Percentiles rank a stretch among this genome's conserved stretches.
These are phyloP conservation scores for Thunnus maccoyii DNA, from an alignment of 2,113 vertebrate genomes.

Conservation along the genomic window DNA sequence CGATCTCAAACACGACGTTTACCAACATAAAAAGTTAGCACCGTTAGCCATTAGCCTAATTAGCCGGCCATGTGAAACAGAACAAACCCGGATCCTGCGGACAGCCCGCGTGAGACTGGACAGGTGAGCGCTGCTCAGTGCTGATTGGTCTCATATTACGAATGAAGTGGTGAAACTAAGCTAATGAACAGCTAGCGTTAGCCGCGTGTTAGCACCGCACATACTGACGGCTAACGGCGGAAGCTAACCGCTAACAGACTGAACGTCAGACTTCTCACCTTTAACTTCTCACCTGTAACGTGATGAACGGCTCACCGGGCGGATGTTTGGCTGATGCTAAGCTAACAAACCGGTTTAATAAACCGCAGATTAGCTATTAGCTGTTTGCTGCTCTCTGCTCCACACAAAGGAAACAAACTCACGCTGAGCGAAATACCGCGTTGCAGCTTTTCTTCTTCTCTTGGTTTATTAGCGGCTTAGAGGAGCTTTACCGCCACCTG, in stretches of 20 bases:
- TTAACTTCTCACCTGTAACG: not conserved
- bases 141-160: not conserved
- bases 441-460: not conserved
- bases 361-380: not conserved
- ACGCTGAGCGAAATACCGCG: slow-evolving; percentile 31
- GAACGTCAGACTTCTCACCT: slow-evolving; percentile 30
- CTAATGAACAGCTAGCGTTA: not conserved
- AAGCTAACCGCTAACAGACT: not conserved
- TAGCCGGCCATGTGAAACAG: too few species aligned
- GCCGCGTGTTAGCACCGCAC: slow-evolving; percentile 31
- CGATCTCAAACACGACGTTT: too few species aligned
- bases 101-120: not conserved
- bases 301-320: too few species aligned
- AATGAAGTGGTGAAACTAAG: not conserved
- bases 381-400: not conserved
- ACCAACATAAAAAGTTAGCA: too few species aligned
- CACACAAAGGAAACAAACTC: slow-evolving; percentile 43
- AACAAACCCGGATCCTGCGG: too few species aligned
- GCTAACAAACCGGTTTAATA: not conserved
- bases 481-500: slow-evolving; percentile 6
- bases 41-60: too few species aligned
- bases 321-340: not conserved
- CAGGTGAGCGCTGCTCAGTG: too few species aligned
- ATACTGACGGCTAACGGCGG: not conserved
- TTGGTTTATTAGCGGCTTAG: not conserved